Evolutionary conservation across 2,113 vertebrate genomes (phyloP).

Genomic region (Nannospalax galili): DNA sequence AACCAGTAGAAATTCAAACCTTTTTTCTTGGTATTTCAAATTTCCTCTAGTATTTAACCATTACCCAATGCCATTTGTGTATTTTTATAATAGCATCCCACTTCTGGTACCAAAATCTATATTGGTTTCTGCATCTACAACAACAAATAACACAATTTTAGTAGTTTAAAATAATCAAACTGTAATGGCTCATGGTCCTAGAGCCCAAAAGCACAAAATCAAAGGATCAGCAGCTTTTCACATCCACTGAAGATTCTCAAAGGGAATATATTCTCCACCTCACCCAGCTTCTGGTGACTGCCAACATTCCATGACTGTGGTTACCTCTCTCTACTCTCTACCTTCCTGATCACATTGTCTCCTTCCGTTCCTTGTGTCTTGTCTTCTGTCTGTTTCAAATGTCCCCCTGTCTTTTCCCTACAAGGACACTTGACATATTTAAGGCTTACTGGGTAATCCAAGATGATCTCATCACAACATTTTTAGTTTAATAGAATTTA

Average conservation of each 20-base stretch:
- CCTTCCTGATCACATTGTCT: not conserved
- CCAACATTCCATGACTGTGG: not conserved
- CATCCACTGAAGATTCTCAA: not conserved
- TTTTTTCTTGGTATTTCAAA: not conserved
- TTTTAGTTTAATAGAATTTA: too few relatives aligned
- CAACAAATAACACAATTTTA: not conserved
- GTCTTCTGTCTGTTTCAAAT: not conserved
- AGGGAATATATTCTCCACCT: not conserved
- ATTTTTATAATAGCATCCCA: not conserved
- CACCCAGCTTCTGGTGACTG: not conserved
- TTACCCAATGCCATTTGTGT: not conserved
- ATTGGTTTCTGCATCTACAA: not conserved
- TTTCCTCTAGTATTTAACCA: not conserved
- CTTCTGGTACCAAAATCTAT: not conserved
- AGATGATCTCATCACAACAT: not conserved
- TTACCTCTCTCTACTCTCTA: not conserved
- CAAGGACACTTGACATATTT: not conserved
- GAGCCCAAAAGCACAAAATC: not conserved
- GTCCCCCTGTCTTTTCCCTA: not conserved
- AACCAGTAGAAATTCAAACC: slow-evolving; percentile 84
- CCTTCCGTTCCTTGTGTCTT: not conserved
- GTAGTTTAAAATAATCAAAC: not conserved
- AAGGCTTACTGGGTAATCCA: not conserved
- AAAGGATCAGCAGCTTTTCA: not conserved
- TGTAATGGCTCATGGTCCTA: not conserved